Evolutionary conservation across 2,888 invertebrate genomes (phyloP), one percentile per base, ranked within the genome.

Genomic region (Xylophagus ater): DNA sequence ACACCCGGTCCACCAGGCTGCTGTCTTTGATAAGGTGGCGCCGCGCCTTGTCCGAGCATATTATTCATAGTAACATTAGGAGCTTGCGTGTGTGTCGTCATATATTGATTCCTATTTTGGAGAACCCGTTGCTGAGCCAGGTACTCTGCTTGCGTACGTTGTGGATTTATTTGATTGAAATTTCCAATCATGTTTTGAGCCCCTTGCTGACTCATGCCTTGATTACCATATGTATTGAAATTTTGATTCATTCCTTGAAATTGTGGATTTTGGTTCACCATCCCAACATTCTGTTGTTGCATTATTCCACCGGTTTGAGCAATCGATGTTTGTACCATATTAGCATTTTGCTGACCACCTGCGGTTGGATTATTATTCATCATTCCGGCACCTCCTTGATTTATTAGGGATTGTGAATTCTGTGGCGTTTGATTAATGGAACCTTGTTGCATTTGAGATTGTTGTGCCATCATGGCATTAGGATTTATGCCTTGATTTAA

Each of bases 11-110:
- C 60, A 4, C 56, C 48, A 7, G 57, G 51, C 34, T 60, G 62
- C 42, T 69, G 63, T 42, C 85, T 73, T 6, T 81, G 78, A 63
- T 87, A 87, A 0, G 85, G 83, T 2, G 85, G 83, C 9, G 84
- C 83, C 1, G 82, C 80, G 7, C 81, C 83, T 12, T 64, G 65
- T 4, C 46, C 44, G 56, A 62, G 60, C 58, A 65, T 65, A 39
- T 58, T 65, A 37, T 78, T 80, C 87, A 87, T 87, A 2, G 86
- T 85, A 2, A 87, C 87, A 58, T 87, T 88, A 2, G 87, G 86
- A 3, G 85, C 81, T 68, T 81, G 70, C 56, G 57, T 60, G n/a
- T n/a, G n/a, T n/a, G n/a, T n/a, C n/a, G 38, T 31, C 56, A 65
- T 60, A 37, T 62, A 65, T 41, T 66, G 64, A 0, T 58, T 57